Base-by-base conservation (phyloP, 2,113 vertebrate genomes). In the Lepisosteus oculatus region DNA sequence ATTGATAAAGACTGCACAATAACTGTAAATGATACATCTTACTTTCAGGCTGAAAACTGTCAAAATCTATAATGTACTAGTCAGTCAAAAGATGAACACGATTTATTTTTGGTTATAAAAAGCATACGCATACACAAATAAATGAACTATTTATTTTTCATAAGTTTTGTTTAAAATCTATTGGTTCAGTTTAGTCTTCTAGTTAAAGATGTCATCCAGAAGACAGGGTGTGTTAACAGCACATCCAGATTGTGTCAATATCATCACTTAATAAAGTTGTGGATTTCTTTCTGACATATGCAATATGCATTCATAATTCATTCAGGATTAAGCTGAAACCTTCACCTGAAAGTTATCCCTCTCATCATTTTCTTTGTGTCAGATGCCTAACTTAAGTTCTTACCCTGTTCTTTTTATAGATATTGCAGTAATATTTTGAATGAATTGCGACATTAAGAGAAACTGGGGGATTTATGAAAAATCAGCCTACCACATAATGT, bases 201-300 rank as follows among this genome's bases (percentile, higher is more conserved):
- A 68, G 74, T 74, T 44, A 56, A 43, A 13, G 73, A 65, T 61
- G 54, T 6, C 47, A 44, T 68, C 73, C 12, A 76, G 70, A 73
- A 64, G 67, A 47, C 76, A 77, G 77, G 62, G 75, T 67, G 67
- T 69, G 72, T 74, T 78, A 79, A 78, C 81, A 84, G 76, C 69
- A 15, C 74, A 74, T 81, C 78, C 68, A 64, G 56, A 75, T 75
- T 79, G 61, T 76, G 69, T 69, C 80, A 62, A 70, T n/a, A n/a
- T 6, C 11, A 59, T 59, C 14, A n/a, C 14, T 15, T 13, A 59
- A 13, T 8, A n/a, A 59, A 59, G 9, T 13, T 15, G 12, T 13
- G 57, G 4, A 59, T 15, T 79, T 75, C 14, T 75, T 77, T 80
- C 75, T 69, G 62, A 62, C 29, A 79, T 69, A 44, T 72, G 70